phyloP scores from a whole-genome alignment of 92 coral and sea anemone genomes.

The Palythoa grandis region DNA sequence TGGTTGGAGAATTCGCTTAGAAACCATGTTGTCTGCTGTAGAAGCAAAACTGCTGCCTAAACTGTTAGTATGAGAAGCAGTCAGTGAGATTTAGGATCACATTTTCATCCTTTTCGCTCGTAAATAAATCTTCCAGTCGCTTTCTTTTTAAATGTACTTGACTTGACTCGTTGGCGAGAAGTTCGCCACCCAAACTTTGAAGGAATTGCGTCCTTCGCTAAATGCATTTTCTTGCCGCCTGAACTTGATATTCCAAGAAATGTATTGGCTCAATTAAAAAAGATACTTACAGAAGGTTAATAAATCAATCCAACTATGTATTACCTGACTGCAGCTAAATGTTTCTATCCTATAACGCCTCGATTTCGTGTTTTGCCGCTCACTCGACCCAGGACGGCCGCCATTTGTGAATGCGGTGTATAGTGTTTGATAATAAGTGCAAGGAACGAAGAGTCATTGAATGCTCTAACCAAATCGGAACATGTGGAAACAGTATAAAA shows the following conservation, averaged over 20 bases:
- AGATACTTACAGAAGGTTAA: neutral
- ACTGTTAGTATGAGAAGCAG: too few species aligned
- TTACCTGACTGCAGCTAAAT: neutral
- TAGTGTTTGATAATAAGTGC: too few species aligned
- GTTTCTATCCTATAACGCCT: neutral
- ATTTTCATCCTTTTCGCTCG: constrained; percentile 2
- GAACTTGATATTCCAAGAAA: constrained; percentile 5
- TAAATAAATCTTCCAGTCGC: constrained; percentile 38
- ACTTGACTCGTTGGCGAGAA: constrained; percentile 49
- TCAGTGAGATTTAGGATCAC: constrained; percentile 19
- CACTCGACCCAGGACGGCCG: neutral
- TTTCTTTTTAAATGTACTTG: constrained; percentile 31
- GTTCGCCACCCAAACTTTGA: too few species aligned
- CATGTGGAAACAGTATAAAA: too few species aligned
- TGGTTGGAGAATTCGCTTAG: too few species aligned
- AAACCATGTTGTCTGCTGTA: too few species aligned
- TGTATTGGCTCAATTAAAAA: constrained; percentile 10
- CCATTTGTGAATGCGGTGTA: neutral
- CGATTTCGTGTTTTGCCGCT: neutral
- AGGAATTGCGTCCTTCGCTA: too few species aligned
- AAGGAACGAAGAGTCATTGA: too few species aligned
- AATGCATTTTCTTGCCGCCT: neutral
- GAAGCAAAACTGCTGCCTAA: too few species aligned
- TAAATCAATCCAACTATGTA: neutral
- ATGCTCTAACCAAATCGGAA: too few species aligned